phyloP scores from a whole-genome alignment of 2,113 vertebrate genomes.

The Perccottus glenii region DNA sequence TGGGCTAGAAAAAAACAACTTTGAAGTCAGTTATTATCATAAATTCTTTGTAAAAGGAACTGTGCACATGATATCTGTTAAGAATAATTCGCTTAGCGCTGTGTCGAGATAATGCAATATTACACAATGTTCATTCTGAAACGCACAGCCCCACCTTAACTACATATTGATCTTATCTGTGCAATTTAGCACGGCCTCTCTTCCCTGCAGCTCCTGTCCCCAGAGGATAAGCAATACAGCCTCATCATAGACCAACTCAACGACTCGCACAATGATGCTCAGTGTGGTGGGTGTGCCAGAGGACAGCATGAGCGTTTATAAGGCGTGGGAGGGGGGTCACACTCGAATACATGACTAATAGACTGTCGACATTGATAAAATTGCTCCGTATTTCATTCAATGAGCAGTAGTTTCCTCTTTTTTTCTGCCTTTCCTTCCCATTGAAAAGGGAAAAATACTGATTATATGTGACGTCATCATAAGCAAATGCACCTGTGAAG shows the following conservation, averaged over 20 bases:
- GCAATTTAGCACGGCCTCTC: slow-evolving; percentile 69
- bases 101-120: slow-evolving; percentile 46
- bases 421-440: slow-evolving; percentile 33
- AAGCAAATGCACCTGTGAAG: neutral
- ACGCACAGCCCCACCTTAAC: slow-evolving; percentile 69
- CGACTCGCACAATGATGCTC: slow-evolving; percentile 23
- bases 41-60: slow-evolving; percentile 30
- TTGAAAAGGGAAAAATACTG: neutral
- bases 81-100: slow-evolving; percentile 41
- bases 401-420: slow-evolving; percentile 70
- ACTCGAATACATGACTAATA: slow-evolving; percentile 78
- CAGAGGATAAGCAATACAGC: slow-evolving; percentile 47
- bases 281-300: slow-evolving; percentile 13
- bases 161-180: slow-evolving; percentile 78
- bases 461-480: neutral
- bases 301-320: too few species aligned
- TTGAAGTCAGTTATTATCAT: slow-evolving; percentile 9
- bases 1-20: neutral
- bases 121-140: slow-evolving; percentile 61
- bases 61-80: slow-evolving; percentile 31
- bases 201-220: slow-evolving; percentile 56
- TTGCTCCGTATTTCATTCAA: slow-evolving; percentile 73
- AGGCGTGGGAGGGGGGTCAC: slow-evolving; percentile 60
- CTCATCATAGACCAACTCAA: slow-evolving; percentile 47
- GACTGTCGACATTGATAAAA: slow-evolving; percentile 81